phyloP scores from a whole-genome alignment of 1,140 invertebrate genomes.

The Odontomachus brunneus region DNA sequence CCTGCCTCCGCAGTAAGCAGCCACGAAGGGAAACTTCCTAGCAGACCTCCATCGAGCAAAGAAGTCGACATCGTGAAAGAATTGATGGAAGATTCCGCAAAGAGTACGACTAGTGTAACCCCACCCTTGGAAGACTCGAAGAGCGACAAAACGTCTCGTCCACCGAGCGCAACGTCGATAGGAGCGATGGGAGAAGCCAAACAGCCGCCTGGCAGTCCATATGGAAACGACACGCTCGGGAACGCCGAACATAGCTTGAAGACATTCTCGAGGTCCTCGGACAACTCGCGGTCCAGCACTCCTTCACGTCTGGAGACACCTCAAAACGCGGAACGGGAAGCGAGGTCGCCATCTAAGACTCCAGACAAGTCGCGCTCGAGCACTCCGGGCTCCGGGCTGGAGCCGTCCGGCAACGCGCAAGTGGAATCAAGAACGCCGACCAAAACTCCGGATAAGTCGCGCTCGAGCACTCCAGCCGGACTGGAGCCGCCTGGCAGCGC shows the following conservation, averaged over 20 bases:
- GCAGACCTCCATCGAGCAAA: conserved; percentile 20
- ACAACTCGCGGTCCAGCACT: conserved; percentile 20
- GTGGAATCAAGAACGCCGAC: background rate
- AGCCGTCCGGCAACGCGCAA: background rate
- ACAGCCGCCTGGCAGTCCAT: background rate
- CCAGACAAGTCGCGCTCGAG: conserved; percentile 19
- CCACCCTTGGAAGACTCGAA: background rate
- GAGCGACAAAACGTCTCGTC: background rate
- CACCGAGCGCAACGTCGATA: background rate
- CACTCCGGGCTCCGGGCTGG: conserved; percentile 4
- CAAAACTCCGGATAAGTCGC: conserved; percentile 4
- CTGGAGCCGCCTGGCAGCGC: background rate
- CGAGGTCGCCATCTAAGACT: conserved; percentile 18
- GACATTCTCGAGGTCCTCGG: conserved; percentile 5
- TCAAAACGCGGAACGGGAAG: background rate
- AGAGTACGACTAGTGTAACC: too few species aligned
- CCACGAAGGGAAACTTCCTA: background rate
- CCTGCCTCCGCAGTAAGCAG: conserved; percentile 16
- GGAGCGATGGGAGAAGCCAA: background rate
- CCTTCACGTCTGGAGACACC: background rate
- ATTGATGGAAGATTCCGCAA: background rate
- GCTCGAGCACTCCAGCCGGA: background rate
- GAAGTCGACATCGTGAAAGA: background rate
- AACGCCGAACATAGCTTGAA: conserved; percentile 14
- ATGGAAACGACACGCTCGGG: background rate